Evolutionary conservation across 1,140 invertebrate genomes (phyloP), one percentile per base, ranked within the genome.

Genomic region (Chironomus striatipennis): DNA sequence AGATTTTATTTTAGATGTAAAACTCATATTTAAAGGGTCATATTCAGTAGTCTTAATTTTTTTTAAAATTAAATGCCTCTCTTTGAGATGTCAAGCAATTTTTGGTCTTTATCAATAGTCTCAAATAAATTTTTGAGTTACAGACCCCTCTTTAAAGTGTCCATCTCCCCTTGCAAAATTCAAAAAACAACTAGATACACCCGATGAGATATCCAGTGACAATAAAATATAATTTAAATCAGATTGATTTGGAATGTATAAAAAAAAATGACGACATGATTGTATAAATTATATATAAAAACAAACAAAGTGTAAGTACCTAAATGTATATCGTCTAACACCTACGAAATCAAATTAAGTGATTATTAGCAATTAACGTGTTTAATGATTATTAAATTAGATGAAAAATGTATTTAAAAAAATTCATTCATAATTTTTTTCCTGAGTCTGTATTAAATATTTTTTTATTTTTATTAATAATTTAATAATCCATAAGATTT

Each of bases 311-410:
- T 57, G 47, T 34, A 34, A 34, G 24, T 57, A 57, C 47, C 47
- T 57, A 57, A 57, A 57, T 57, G 47, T 57, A 57, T 57, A n/a
- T 57, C 47, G n/a, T 57, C 47, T 57, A 57, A 57, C 47, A 57
- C 47, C 47, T 57, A 57, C 47, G 12, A 57, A 57, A 57, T 57
- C 47, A 12, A 57, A 57, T 57, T 57, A 57, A 57, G 47, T 57
- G 47, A 57, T 57, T 57, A 57, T 57, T 57, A 57, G 47, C 47
- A 57, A 57, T 57, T 57, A 57, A 57, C 47, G 12, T 57, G 47
- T 57, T 57, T 57, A 57, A 57, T 57, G 12, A n/a, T 57, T 57
- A 57, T 57, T 57, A n/a, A n/a, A 57, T 57, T 57, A 57, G 12
- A n/a, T 57, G 47, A n/a, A 57, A 57, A 57, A 57, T 57, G 47